A percentile compares a stretch with the other conserved stretches of the same genome.
These are phyloP conservation scores for Agrilus mali DNA, from an alignment of 2,888 invertebrate genomes.

Conservation along the genomic window DNA sequence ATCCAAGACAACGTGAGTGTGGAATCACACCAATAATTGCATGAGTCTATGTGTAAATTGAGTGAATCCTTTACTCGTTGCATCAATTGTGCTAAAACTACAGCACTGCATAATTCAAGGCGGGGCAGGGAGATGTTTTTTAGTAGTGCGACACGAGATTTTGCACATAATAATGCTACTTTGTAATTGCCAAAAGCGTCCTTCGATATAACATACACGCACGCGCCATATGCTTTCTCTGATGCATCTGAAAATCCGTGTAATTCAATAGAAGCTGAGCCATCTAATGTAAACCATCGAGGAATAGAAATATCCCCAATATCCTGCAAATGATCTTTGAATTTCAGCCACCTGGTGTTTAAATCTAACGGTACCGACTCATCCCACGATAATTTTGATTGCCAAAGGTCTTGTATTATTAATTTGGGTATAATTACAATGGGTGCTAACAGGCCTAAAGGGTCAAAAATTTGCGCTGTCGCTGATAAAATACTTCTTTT, in stretches of 20 bases:
- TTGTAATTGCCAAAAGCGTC: neutral
- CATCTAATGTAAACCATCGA: neutral
- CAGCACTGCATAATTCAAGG: conserved; percentile 9
- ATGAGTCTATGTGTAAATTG: neutral
- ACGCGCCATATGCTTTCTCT: conserved; percentile 11
- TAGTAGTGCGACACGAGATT: conserved; percentile 13
- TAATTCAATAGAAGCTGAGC: neutral
- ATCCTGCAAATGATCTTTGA: neutral
- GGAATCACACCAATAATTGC: conserved; percentile 17
- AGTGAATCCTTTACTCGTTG: neutral
- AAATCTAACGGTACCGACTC: conserved; percentile 1
- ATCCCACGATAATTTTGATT: conserved; percentile 6
- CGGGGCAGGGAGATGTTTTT: conserved; percentile 12
- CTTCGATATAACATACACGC: conserved; percentile 4
- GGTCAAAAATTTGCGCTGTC: too few species aligned
- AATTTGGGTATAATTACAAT: conserved; percentile 2
- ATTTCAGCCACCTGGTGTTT: conserved; percentile 2
- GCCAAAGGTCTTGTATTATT: conserved; percentile 6
- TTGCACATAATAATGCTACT: conserved; percentile 9
- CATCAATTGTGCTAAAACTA: conserved; percentile 6
- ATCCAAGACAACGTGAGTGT: conserved; percentile 19
- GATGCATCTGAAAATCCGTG: conserved; percentile 9
- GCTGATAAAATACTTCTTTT: too few species aligned
- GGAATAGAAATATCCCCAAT: conserved; percentile 3
- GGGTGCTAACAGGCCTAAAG: too few species aligned